Conservation (phyloP, 2,113 vertebrate species). For the Typhlomys cinereus region DNA sequence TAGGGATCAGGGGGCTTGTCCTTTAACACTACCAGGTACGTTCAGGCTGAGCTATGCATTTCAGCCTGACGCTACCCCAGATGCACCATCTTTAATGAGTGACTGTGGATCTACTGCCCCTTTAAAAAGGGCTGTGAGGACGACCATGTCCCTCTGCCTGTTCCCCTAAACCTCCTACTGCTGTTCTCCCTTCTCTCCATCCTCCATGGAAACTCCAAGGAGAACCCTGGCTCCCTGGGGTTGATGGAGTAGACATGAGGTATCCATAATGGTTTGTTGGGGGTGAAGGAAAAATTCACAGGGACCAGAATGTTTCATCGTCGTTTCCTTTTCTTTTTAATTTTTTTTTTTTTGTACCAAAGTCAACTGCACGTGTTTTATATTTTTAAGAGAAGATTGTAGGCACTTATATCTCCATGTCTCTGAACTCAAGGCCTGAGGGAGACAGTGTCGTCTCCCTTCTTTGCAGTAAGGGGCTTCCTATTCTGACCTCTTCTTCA, state of each 20-base stretch:
- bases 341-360: conserved; percentile 81
- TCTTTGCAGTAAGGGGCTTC: background rate
- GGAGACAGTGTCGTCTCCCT: background rate
- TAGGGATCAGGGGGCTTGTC: conserved; percentile 70
- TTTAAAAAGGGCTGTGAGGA: conserved; percentile 35
- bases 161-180: background rate
- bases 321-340: conserved; percentile 68
- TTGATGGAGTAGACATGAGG: background rate
- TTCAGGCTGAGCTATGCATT: conserved; percentile 37
- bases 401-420: conserved; percentile 60
- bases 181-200: conserved; percentile 26
- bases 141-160: conserved; percentile 19
- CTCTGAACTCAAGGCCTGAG: conserved; percentile 25
- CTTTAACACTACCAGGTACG: conserved; percentile 71
- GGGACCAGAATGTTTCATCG: conserved; percentile 73
- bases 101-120: no score
- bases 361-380: conserved; percentile 79
- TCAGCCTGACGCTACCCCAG: background rate
- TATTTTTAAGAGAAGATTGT: conserved; percentile 79
- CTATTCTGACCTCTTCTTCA: conserved; percentile 38
- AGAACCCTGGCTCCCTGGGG: conserved; percentile 1
- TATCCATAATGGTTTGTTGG: background rate
- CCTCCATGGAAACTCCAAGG: conserved; percentile 22
- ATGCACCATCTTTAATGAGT: background rate
- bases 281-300: conserved; percentile 19